phyloP scores from a whole-genome alignment of 1,140 invertebrate species.

The Oppia nitens region DNA sequence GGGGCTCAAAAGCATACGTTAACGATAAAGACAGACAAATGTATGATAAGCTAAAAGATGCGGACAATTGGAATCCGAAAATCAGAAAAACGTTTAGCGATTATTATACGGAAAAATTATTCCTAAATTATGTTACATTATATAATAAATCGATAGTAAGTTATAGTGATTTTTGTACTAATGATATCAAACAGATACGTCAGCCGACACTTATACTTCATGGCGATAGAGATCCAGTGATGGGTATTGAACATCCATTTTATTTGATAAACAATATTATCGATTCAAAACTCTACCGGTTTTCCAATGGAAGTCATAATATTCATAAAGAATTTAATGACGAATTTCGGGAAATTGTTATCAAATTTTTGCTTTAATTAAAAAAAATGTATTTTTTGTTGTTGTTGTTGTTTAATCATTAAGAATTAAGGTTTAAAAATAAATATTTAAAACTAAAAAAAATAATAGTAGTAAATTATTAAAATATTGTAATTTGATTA shows the following conservation, averaged over 20 bases:
- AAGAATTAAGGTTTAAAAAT: too few relatives aligned
- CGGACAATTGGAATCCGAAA: not conserved
- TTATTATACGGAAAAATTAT: not conserved
- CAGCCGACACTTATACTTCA: conserved; percentile 63
- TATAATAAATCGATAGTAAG: not conserved
- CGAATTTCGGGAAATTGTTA: conserved; percentile 56
- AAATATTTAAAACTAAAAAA: too few relatives aligned
- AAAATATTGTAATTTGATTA: too few relatives aligned
- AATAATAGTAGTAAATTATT: too few relatives aligned
- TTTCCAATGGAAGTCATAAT: conserved; percentile 72
- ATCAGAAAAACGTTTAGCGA: not conserved
- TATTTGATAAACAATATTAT: conserved; percentile 47
- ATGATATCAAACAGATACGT: conserved; percentile 28
- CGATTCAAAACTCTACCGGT: conserved; percentile 45
- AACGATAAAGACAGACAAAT: not conserved
- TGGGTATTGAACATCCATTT: conserved; percentile 47
- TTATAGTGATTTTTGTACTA: conserved; percentile 53
- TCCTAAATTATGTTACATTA: not conserved
- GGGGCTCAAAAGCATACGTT: conserved; percentile 34
- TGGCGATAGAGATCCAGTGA: conserved; percentile 50
- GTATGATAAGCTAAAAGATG: not conserved
- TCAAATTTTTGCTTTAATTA: conserved; percentile 43
- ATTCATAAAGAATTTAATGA: conserved; percentile 56
- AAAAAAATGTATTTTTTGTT: too few relatives aligned
- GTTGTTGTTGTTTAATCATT: too few relatives aligned